phyloP scores from a whole-genome alignment of 2,113 vertebrate species.

The Nymphicus hollandicus region DNA sequence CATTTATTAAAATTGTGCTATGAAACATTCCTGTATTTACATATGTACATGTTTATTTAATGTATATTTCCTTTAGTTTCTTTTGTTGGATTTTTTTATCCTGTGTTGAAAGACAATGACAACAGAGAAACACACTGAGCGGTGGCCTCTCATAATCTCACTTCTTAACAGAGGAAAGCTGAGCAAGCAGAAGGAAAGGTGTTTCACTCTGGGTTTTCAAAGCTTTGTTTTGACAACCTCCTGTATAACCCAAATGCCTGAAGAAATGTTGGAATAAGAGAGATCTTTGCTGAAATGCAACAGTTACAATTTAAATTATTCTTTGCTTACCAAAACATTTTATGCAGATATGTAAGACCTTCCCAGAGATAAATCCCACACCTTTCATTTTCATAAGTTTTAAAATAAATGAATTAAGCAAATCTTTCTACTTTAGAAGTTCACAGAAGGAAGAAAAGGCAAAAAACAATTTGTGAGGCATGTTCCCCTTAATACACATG shows the following conservation, averaged over 20 bases:
- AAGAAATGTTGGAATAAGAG: neutral
- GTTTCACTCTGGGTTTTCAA: neutral
- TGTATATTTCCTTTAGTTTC: neutral
- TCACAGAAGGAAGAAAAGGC: neutral
- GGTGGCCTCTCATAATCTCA: neutral
- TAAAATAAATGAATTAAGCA: neutral
- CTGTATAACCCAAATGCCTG: neutral
- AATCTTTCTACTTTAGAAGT: neutral
- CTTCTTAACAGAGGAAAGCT: neutral
- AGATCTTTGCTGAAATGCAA: neutral
- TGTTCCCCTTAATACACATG: neutral
- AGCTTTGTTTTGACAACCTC: neutral
- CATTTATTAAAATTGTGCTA: neutral
- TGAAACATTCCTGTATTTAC: neutral
- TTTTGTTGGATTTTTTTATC: neutral
- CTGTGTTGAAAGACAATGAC: neutral
- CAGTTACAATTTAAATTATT: neutral
- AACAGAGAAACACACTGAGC: neutral
- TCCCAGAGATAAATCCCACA: conserved; percentile 20
- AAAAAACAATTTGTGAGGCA: neutral
- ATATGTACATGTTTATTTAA: neutral
- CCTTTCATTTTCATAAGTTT: neutral
- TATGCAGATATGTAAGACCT: neutral
- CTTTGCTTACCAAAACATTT: conserved; percentile 7
- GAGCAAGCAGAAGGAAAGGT: neutral